A percentile compares a stretch with the other conserved stretches of the same genome.
phyloP scores from a whole-genome alignment of 2,113 vertebrate species.

The Garra rufa region DNA sequence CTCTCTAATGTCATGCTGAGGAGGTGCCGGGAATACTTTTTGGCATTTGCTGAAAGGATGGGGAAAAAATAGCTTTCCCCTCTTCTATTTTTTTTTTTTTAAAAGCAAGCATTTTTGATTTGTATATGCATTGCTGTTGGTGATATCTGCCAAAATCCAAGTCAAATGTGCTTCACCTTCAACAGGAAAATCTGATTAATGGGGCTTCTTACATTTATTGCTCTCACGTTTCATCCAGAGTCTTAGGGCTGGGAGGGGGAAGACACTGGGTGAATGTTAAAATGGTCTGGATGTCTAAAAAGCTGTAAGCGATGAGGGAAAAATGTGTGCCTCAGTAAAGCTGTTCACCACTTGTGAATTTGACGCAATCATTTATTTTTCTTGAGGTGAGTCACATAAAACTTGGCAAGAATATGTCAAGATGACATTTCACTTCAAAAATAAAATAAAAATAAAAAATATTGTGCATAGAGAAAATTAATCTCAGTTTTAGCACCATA shows the following conservation, averaged over 20 bases:
- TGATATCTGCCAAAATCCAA: not conserved
- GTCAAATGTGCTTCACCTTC: not conserved
- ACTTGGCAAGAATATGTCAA: not conserved
- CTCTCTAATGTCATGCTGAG: conserved; percentile 25
- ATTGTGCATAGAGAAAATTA: not conserved
- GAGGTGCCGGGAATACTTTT: not conserved
- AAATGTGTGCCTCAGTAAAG: not conserved
- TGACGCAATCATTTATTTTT: not conserved
- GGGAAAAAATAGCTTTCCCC: not conserved
- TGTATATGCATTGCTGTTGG: not conserved
- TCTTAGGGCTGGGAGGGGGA: not conserved
- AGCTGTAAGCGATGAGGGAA: not conserved
- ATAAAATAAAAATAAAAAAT: not conserved
- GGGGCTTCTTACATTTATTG: not conserved
- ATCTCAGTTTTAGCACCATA: not conserved
- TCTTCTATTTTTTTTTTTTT: not conserved
- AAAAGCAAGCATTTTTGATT: not conserved
- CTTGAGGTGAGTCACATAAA: not conserved
- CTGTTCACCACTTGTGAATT: not conserved
- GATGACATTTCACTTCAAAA: not conserved
- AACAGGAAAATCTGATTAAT: not conserved
- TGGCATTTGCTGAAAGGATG: conserved; percentile 24
- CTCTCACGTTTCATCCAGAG: conserved; percentile 13
- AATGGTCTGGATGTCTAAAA: not conserved
- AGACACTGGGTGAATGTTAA: conserved; percentile 12